Base-by-base conservation (phyloP, 2,888 invertebrate species). In the Tetramorium bicarinatum region DNA sequence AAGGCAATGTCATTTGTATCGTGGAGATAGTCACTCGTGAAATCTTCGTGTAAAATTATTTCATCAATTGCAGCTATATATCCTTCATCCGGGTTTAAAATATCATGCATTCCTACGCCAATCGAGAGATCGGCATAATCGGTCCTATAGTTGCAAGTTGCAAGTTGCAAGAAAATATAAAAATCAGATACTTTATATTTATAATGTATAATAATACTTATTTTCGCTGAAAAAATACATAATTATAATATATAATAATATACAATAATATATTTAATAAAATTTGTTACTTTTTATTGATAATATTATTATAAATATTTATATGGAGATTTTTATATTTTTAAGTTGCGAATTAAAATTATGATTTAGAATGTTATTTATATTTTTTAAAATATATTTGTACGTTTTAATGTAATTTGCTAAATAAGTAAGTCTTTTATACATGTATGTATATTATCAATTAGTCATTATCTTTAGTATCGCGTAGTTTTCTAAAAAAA, bases 1-100 rank as follows among this genome's bases (percentile, higher is more conserved):
- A 96, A 93, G 0, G 96, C 96, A 61, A 96, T 96, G 88, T 96
- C 96, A 87, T 96, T 96, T 76, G 95, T 95, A 82, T 96, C 96
- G 84, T 96, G 93, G 0, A 95, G 93, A 1, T 95, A 94, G 62
- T 96, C 95, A 1, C 96, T 95, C 1, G 95, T 95, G 89, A 96
- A 96, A 11, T 87, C 80, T 49, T 87, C 95, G 87, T 96, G 96
- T 61, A 96, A 95, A n/a, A 94, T 92, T 9, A 95, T 94, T 0
- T 91, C 64, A 0, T 95, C 93, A 64, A 96, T 95, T 44, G 93
- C 94, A 52, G 95, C 92, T 62, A 94, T 91, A 72, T 94, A 94
- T 0, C 96, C 96, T 56, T 94, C 92, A 0, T 88, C 74, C 56
- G 93, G 81, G 21, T 95, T 92, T 3, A 38, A 96, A 7, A 54